Percentiles rank a stretch among this genome's conserved stretches.
phyloP scores from a whole-genome alignment of 2,797 vertebrate genomes.

The Todus mexicanus region DNA sequence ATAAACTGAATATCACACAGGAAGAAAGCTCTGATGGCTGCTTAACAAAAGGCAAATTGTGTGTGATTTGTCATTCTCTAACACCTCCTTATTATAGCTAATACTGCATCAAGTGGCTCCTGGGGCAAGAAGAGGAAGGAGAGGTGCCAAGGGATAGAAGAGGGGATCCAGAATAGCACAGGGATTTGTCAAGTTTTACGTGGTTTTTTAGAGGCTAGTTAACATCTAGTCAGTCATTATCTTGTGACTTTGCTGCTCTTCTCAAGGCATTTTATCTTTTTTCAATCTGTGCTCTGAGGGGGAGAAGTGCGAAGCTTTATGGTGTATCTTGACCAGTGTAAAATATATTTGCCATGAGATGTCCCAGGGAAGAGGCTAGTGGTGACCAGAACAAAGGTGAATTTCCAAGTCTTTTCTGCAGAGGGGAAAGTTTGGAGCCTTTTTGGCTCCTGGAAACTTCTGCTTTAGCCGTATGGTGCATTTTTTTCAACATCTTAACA shows the following conservation, averaged over 20 bases:
- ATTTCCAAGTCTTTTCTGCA: not conserved
- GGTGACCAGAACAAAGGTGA: not conserved
- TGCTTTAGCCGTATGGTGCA: not conserved
- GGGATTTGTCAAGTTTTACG: not conserved
- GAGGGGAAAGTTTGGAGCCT: not conserved
- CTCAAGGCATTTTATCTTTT: not conserved
- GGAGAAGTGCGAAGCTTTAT: not conserved
- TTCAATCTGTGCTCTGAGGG: not conserved
- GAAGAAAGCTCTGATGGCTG: not conserved
- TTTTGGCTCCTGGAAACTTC: not conserved
- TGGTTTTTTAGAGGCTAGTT: not conserved
- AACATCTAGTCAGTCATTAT: not conserved
- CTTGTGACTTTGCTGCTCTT: not conserved
- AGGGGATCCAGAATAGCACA: not conserved
- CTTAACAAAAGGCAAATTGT: not conserved
- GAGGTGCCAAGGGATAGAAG: not conserved
- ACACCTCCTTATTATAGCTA: not conserved
- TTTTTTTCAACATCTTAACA: not conserved
- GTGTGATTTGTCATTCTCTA: not conserved
- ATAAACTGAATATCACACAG: not conserved
- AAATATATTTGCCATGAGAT: not conserved
- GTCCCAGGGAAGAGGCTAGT: not conserved
- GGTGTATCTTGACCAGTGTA: not conserved
- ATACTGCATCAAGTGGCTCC: not conserved
- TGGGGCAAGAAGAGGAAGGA: not conserved